Evolutionary conservation across 2,888 invertebrate genomes (phyloP), one percentile per base, ranked within the genome.

Genomic region (Odontothrips loti): DNA sequence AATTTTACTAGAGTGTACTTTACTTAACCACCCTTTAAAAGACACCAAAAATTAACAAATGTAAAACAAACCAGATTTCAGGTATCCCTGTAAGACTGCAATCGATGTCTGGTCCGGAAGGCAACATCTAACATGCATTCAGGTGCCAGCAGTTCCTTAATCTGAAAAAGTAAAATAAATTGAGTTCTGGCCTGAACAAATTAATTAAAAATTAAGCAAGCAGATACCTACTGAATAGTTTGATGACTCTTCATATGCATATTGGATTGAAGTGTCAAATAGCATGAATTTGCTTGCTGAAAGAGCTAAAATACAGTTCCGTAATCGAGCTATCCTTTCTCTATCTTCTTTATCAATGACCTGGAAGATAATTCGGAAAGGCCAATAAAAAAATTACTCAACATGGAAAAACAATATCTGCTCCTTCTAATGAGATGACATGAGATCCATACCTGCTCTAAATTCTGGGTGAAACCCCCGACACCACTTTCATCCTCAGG

Each of bases 201-300:
- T 47, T 75, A 79, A 80, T 58, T 47, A 75, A 11, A 23, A 29
- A 58, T 27, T 80, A 79, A 27, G 17, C 0, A 58, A 29, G 51
- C 34, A 68, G 47, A 48, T 78, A 82, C 91, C 91, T 15, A 95
- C 93, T 82, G 89, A 87, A 86, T 96, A 97, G 86, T 95, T 94
- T 75, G 92, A 87, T 10, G 98, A 97, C 86, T 95, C 95, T 84
- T 97, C 96, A 87, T 93, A 98, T 0, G 97, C 96, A 86, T 95
- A 95, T 84, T 94, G 91, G 79, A 98, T 95, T 85, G 96, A 96
- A 0, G 97, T 96, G 86, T 98, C 97, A 85, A 93, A 97, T 2
- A 99, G 88, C 90, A 96, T 93, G 89, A 98, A 93, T 86, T 95
- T 95, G 84, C 95, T 94, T 43, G 95, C 92, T 0, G 95, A 93